These are phyloP conservation scores for Euphonia xanthogaster DNA, from an alignment of 2,797 vertebrate genomes.

Conservation along the genomic window DNA sequence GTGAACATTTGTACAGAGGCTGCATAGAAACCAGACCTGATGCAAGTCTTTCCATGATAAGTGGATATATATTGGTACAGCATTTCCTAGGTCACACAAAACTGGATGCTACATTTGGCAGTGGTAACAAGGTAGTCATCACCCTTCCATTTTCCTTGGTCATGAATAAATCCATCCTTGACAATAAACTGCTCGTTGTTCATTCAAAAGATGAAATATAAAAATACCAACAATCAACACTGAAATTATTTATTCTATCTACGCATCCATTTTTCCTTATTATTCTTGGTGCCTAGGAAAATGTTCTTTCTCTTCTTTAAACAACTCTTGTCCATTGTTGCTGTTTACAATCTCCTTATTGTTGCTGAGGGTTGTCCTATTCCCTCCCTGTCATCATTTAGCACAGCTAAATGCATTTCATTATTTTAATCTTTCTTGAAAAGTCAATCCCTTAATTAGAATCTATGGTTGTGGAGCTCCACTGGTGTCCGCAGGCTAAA, in stretches of 20 bases:
- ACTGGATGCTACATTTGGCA: neutral
- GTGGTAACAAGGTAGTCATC: neutral
- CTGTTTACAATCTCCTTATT: slow-evolving; percentile 27
- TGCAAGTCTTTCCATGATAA: neutral
- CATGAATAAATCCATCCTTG: neutral
- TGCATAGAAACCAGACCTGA: neutral
- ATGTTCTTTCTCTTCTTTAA: slow-evolving; percentile 19
- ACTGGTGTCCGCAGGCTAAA: slow-evolving; percentile 34
- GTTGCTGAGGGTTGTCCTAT: slow-evolving; percentile 13
- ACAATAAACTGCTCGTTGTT: neutral
- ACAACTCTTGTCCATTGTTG: slow-evolving; percentile 13
- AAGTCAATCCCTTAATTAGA: slow-evolving; percentile 67
- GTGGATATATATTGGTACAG: neutral
- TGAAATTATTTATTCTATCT: neutral
- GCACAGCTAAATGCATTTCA: slow-evolving; percentile 36
- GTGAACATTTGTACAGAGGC: neutral
- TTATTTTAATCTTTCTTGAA: slow-evolving; percentile 64
- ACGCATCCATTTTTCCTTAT: neutral
- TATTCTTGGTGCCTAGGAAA: neutral
- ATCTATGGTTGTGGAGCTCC: slow-evolving; percentile 34
- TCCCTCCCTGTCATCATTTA: neutral
- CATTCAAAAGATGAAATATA: neutral
- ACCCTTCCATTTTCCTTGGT: neutral
- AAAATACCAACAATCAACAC: neutral
- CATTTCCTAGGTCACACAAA: neutral